Base-by-base conservation (phyloP, 1,140 invertebrate genomes). In the Magallana ariakensis region DNA sequence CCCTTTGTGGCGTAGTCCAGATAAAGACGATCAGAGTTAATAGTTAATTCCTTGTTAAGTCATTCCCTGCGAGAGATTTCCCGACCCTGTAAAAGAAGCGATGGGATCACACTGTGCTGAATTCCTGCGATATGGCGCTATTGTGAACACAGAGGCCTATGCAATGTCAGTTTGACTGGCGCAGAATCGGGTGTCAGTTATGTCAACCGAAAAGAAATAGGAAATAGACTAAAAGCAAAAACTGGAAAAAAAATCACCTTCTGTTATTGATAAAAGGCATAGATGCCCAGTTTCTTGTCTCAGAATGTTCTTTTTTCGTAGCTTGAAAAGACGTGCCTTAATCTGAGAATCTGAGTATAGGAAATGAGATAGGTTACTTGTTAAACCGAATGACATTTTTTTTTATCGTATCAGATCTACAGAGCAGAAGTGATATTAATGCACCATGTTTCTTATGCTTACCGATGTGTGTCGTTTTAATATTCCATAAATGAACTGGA, bases 391-490 rank as follows among this genome's bases (percentile, higher is more conserved):
- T 46, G 33, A 46, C 33, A 46, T 46, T 46, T 46, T 46, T 46
- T 46, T 46, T 46, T 46, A 46, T 46, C 33, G 33, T 46, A 46
- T 46, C 33, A 46, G 33, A 46, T 46, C 33, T 46, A 46, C 33
- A 46, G 33, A 46, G 33, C 33, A 66, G 2, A 66, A n/a, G 62
- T n/a, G n/a, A 70, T 70, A 75, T 26, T 33, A 75, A 13, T 26
- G 9, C 66, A 75, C 66, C 33, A 75, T 26, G 66, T 75, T 75
- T 10, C 66, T 0, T 75, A 11, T 75, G 66, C 66, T 75, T 75
- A 75, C 66, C 66, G 8, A 75, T 75, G 66, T 75, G 66, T 75
- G 13, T 75, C 66, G 66, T 26, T 75, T 75, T 22, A 75, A 75
- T 26, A 26, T 3, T 62, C 58, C 58, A 19, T 11, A 22, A 22